Conservation (phyloP, 2,888 invertebrate genomes). For the Tenthredo amoena region DNA sequence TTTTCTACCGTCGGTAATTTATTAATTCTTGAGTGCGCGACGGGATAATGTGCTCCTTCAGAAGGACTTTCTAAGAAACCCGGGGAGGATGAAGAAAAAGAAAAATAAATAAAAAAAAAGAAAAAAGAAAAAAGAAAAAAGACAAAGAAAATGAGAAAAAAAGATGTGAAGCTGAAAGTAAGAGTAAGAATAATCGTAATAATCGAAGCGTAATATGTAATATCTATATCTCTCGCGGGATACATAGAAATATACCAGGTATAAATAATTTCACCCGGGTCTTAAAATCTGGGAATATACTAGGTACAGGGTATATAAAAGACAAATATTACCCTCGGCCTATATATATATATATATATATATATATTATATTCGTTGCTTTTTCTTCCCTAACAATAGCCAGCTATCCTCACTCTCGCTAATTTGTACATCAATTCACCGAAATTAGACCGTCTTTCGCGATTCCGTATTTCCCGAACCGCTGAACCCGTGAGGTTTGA, state of each 20-base stretch:
- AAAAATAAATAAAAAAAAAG: neutral
- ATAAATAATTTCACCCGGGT: neutral
- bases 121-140: neutral
- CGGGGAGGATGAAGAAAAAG: neutral
- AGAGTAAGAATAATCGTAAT: slow-evolving; percentile 12
- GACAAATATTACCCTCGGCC: neutral
- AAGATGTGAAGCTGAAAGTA: neutral
- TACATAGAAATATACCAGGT: neutral
- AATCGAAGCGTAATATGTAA: slow-evolving; percentile 21
- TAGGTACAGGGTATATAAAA: neutral
- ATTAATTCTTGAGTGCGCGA: slow-evolving; percentile 62
- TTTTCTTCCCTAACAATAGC: slow-evolving; percentile 3
- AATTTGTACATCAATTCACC: slow-evolving; percentile 9
- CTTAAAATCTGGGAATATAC: neutral
- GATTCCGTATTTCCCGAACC: neutral
- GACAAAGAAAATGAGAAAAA: neutral
- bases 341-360: neutral
- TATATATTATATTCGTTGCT: neutral
- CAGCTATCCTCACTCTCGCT: neutral
- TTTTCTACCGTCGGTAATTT: slow-evolving; percentile 60
- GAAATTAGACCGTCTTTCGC: neutral
- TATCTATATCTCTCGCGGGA: neutral
- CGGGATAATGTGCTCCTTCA: slow-evolving; percentile 58
- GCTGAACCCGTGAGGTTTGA: neutral
- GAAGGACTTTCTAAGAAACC: slow-evolving; percentile 52